phyloP scores from a whole-genome alignment of 2,113 vertebrate species.

The Pseudois nayaur region DNA sequence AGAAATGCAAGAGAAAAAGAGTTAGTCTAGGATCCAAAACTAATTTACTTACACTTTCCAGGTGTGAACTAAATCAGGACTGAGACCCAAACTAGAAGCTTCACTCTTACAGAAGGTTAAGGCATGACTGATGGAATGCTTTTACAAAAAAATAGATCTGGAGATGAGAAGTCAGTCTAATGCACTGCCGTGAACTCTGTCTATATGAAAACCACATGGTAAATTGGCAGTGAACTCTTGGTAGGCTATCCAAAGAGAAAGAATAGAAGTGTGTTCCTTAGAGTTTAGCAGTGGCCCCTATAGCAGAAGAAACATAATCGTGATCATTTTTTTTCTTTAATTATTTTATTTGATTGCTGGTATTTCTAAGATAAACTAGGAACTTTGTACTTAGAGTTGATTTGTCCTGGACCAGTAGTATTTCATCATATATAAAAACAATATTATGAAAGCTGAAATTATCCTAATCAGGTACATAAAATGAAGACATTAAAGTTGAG shows the following conservation, averaged over 20 bases:
- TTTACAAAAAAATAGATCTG: neutral
- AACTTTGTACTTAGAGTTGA: neutral
- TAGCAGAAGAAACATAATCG: neutral
- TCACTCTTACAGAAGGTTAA: neutral
- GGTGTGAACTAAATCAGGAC: neutral
- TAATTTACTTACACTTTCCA: neutral
- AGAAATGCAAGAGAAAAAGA: neutral
- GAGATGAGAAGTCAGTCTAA: neutral
- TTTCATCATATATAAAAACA: neutral
- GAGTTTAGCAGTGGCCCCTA: neutral
- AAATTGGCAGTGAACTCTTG: neutral
- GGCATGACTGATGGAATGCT: neutral
- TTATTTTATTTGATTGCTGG: neutral
- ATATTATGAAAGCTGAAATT: conserved; percentile 25
- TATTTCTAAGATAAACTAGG: conserved; percentile 5
- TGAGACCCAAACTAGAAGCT: neutral
- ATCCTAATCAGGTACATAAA: conserved; percentile 21
- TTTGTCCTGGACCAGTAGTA: neutral
- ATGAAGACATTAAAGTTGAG: neutral
- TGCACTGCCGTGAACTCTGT: neutral
- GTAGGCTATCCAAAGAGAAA: neutral
- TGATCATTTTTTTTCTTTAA: neutral
- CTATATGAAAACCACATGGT: conserved; percentile 26
- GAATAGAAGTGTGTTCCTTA: neutral
- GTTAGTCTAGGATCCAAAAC: neutral